A percentile compares a stretch with the other conserved stretches of the same genome.
These are phyloP conservation scores for Oceanites oceanicus DNA, from an alignment of 2,113 vertebrate genomes.

Conservation along the genomic window DNA sequence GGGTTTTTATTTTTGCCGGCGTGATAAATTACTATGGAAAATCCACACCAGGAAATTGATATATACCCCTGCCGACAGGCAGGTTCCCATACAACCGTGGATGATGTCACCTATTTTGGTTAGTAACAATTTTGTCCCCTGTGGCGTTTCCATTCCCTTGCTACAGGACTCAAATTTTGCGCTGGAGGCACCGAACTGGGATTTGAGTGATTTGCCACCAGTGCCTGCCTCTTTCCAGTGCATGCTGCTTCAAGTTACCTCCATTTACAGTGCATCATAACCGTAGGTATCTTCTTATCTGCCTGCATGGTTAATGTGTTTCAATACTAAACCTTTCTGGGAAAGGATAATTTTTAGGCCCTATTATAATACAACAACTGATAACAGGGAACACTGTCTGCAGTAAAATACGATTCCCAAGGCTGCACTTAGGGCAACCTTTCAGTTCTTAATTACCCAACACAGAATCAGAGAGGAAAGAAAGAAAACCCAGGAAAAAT, in stretches of 20 bases:
- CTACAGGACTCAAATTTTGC: neutral
- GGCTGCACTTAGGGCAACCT: constrained; percentile 30
- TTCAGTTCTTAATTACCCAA: constrained; percentile 18
- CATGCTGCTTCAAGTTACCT: neutral
- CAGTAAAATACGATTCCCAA: constrained; percentile 29
- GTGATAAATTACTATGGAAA: constrained; percentile 13
- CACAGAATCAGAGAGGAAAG: neutral
- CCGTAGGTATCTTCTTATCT: neutral
- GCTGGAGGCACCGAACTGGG: neutral
- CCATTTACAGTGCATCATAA: neutral
- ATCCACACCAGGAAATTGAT: neutral
- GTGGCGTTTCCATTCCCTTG: neutral
- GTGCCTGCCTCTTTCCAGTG: neutral
- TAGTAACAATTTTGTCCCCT: neutral
- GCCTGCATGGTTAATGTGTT: neutral
- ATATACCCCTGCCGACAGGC: neutral
- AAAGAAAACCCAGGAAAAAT: neutral
- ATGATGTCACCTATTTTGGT: constrained; percentile 21
- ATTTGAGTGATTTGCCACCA: neutral
- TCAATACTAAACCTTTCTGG: neutral
- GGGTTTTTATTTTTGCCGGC: constrained; percentile 1
- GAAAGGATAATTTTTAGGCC: neutral
- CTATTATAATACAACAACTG: neutral
- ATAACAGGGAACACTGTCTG: neutral
- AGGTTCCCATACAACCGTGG: neutral